A percentile compares a stretch with the other conserved stretches of the same genome.
Conservation (phyloP, 2,113 vertebrate genomes). For the Chitala chitala region DNA sequence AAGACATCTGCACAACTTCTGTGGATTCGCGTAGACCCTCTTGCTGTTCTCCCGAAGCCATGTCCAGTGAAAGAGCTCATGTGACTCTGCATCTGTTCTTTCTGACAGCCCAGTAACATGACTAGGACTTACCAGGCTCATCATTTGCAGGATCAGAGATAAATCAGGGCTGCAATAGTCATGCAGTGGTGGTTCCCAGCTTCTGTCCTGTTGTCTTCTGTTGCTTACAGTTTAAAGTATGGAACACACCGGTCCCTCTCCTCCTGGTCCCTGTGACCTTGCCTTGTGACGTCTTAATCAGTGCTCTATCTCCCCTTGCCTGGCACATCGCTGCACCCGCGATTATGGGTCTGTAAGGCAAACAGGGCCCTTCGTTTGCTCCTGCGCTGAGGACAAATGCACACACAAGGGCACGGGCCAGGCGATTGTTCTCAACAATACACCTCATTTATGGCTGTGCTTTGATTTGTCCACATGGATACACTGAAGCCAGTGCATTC, state of each 20-base stretch:
- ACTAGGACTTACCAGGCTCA: conserved; percentile 46
- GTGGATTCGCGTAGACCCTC: too few species aligned
- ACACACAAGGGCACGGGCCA: conserved; percentile 43
- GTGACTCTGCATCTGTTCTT: background rate
- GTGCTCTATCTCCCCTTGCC: conserved; percentile 35
- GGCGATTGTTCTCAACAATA: conserved; percentile 45
- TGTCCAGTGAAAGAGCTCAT: too few species aligned
- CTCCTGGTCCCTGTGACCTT: conserved; percentile 31
- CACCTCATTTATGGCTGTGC: conserved; percentile 34
- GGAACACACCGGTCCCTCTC: conserved; percentile 29
- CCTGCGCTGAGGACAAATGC: conserved; percentile 38
- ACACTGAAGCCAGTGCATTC: conserved; percentile 41
- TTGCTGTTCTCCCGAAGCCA: too few species aligned
- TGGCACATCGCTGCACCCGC: conserved; percentile 36
- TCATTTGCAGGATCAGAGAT: conserved; percentile 11
- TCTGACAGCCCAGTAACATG: background rate
- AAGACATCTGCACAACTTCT: too few species aligned
- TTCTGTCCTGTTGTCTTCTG: background rate
- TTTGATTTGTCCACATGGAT: conserved; percentile 36
- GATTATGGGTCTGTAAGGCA: conserved; percentile 37
- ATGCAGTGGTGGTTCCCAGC: background rate
- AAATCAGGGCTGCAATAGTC: background rate
- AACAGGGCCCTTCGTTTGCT: conserved; percentile 34
- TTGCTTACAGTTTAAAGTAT: background rate
- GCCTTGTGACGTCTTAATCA: conserved; percentile 47